Base-by-base conservation (phyloP, 2,797 vertebrate genomes). In the Danio albolineatus region DNA sequence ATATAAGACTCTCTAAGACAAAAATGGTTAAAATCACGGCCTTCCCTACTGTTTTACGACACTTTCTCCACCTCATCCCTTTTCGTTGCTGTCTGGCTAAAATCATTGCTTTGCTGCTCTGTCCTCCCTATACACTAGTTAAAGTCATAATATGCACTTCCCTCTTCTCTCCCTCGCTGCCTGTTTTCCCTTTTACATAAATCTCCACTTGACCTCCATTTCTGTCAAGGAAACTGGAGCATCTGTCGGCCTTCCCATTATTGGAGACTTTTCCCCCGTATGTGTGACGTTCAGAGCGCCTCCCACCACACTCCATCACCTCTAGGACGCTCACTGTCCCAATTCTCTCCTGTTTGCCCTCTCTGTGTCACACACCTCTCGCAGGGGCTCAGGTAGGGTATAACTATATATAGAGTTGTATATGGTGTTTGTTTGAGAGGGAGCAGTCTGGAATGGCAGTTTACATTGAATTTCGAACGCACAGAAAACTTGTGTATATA, bases 131-230 rank as follows among this genome's bases (percentile, higher is more conserved):
- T 90, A 83, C 81, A 78, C 90, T 89, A 90, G 87, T 93, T 92
- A 91, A 90, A 91, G 89, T 89, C 89, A 91, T 93, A 86, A 91
- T 90, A 84, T 85, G 81, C 73, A 90, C 84, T 81, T 88, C 85
- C 82, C 64, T 81, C 53, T 73, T 54, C 59, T 82, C 66, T 78
- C 66, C 81, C 76, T 69, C 81, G 85, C 80, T 84, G 82, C 85
- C 82, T 72, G 80, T 81, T 88, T 90, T 90, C 85, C 69, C 85
- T 88, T 86, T 90, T 85, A 82, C 88, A 90, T 91, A 93, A 93
- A 94, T 89, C 91, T 88, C 88, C 88, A 89, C 89, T 94, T 94
- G 92, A 94, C 94, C 93, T 94, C 93, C 88, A 93, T 95, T 94
- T 91, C 88, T 91, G 91, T 91, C 90, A 91, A 91, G 89, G 91